phyloP scores from a whole-genome alignment of 1,140 invertebrate species.

The Trichonephila clavipes region DNA sequence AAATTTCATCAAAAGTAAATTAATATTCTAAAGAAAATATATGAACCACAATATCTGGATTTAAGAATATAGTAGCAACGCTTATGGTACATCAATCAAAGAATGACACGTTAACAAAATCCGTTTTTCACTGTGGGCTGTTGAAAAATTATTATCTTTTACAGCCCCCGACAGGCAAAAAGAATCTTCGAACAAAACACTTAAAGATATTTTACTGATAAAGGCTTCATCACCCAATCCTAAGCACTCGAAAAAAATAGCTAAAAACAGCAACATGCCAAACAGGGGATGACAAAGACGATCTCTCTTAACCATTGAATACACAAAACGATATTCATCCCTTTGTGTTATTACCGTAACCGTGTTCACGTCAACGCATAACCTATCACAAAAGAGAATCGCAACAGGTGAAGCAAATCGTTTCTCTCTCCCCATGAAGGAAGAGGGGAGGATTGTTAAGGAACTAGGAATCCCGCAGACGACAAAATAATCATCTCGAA shows the following conservation, averaged over 20 bases:
- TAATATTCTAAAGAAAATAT: no score
- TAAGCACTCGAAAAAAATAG: neutral
- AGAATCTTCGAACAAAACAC: neutral
- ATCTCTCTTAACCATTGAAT: neutral
- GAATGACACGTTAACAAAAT: no score
- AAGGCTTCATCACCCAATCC: neutral
- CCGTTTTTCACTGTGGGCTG: no score
- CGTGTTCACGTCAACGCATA: neutral
- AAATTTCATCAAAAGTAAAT: no score
- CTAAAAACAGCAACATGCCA: neutral
- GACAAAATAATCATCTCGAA: conserved; percentile 63
- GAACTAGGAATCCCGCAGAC: conserved; percentile 55
- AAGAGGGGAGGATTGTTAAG: neutral
- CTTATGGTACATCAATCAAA: no score
- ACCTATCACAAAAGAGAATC: conserved; percentile 33
- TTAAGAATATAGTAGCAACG: no score
- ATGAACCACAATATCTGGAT: no score
- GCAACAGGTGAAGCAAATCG: conserved; percentile 67
- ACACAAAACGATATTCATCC: conserved; percentile 25
- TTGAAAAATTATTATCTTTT: neutral
- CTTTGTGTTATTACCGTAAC: neutral
- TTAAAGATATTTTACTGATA: neutral
- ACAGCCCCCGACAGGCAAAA: neutral
- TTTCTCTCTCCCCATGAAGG: neutral
- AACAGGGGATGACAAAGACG: neutral